phyloP scores from a whole-genome alignment of 2,888 invertebrate genomes.

The Heliconius aoede region DNA sequence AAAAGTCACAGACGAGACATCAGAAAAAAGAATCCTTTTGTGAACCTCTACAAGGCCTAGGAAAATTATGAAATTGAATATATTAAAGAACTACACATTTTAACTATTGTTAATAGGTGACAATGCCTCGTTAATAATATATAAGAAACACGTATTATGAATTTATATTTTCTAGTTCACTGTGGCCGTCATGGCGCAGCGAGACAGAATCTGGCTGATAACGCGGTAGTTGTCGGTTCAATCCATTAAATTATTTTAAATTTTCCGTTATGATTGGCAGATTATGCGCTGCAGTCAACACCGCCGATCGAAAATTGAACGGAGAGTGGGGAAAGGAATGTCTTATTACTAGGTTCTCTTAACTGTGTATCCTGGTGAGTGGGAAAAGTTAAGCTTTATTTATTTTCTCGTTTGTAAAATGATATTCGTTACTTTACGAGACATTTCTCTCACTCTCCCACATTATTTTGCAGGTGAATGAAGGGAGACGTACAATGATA shows the following conservation, averaged over 20 bases:
- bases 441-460: too few relatives aligned
- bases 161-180: not conserved
- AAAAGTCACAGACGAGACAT: not conserved
- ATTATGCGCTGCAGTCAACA: not conserved
- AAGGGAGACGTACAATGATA: too few relatives aligned
- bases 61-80: not conserved
- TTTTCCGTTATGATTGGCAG: not conserved
- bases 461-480: too few relatives aligned
- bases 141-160: not conserved
- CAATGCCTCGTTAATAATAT: conserved; percentile 5
- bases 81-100: not conserved
- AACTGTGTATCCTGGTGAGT: not conserved
- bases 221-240: not conserved
- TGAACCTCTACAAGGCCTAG: not conserved
- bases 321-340: too few relatives aligned
- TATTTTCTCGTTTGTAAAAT: not conserved
- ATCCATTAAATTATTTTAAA: not conserved
- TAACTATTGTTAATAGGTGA: not conserved
- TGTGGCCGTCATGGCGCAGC: not conserved
- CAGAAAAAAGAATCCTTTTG: not conserved
- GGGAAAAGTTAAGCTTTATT: not conserved
- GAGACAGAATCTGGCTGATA: not conserved
- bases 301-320: not conserved
- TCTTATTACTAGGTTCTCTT: not conserved
- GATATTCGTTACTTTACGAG: not conserved